Conservation (phyloP, 1,140 invertebrate genomes). For the Bombus breviceps region DNA sequence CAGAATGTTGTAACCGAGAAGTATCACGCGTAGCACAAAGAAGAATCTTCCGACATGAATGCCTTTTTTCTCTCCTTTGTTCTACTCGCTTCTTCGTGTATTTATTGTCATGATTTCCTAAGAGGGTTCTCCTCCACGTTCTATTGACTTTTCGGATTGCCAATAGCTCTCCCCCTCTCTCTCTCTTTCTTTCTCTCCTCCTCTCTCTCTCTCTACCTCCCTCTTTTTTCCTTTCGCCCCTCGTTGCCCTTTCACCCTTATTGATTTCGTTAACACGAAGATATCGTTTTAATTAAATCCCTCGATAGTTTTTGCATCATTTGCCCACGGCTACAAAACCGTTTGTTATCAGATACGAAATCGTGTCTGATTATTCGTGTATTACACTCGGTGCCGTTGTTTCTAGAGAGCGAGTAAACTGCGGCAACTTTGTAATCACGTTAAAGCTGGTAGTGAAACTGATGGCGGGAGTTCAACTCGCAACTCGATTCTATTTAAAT, state of each 20-base stretch:
- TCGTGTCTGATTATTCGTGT: slow-evolving; percentile 22
- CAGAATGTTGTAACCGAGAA: slow-evolving; percentile 18
- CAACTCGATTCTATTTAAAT: slow-evolving; percentile 51
- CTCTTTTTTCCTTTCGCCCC: background rate
- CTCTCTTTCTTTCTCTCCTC: no score
- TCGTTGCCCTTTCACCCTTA: background rate
- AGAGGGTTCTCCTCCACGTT: slow-evolving; percentile 1
- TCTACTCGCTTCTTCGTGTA: background rate
- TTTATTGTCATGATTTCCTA: slow-evolving; percentile 35
- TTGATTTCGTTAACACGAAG: background rate
- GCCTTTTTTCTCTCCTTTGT: background rate
- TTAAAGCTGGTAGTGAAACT: slow-evolving; percentile 43
- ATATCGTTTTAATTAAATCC: slow-evolving; percentile 22
- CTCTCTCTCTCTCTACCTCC: rapidly evolving
- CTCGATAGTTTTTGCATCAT: background rate
- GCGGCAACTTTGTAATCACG: slow-evolving; percentile 45
- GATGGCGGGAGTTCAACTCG: slow-evolving; percentile 36
- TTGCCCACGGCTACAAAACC: background rate
- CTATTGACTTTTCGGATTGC: background rate
- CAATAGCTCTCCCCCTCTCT: background rate
- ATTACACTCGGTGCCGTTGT: slow-evolving; percentile 36
- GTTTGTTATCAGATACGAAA: background rate
- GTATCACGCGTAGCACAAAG: slow-evolving; percentile 4
- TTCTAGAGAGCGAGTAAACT: slow-evolving; percentile 16
- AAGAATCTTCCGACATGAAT: slow-evolving; percentile 1